Base-by-base conservation (phyloP, 2,113 vertebrate species). In the Polypterus bichir region DNA sequence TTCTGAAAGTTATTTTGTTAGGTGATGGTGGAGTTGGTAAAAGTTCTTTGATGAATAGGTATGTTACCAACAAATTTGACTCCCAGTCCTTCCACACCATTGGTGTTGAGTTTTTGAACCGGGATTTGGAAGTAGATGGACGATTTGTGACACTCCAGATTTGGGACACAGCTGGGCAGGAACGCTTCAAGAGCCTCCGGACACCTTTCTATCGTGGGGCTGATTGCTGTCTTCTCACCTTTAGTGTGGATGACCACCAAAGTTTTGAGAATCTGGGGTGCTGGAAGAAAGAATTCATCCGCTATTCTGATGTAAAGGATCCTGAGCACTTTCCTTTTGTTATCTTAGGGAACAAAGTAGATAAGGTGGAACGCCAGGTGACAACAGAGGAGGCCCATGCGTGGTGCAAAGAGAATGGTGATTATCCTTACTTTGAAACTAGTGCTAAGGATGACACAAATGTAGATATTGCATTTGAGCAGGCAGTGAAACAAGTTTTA, bases 381-480 rank as follows among this genome's bases (percentile, higher is more conserved):
- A 88, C 85, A 44, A 81, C 80, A 27, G 92, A 91, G 3, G 94
- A 97, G 74, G 95, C 94, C 0, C 77, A 83, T 71, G 82, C 88
- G 4, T 98, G 95, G 95, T 98, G 95, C 63, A 76, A 89, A 75
- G 92, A 94, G 65, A 93, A 89, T 0, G 91, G 93, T 11, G 86
- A 89, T 77, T 96, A 89, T 62, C 94, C 95, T 0, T 98, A 97
- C 79, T 89, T 97, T 77, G 93, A 98, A 82, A 98, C 95, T 64
- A 97, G 94, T 60, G 95, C 95, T 69, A 97, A 97, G 83, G 93
- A 97, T 65, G 93, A 97, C 80, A 97, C 91, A 60, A 98, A 97
- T 45, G 95, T 98, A 65, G 89, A 88, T 0, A 84, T 91, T 66
- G 94, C 94, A 46, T 98, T 98, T 62, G 95, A 96, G 79, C 91